Percentiles rank a stretch among this genome's conserved stretches.
phyloP scores from a whole-genome alignment of 1,140 invertebrate genomes.

The Pinna nobilis region DNA sequence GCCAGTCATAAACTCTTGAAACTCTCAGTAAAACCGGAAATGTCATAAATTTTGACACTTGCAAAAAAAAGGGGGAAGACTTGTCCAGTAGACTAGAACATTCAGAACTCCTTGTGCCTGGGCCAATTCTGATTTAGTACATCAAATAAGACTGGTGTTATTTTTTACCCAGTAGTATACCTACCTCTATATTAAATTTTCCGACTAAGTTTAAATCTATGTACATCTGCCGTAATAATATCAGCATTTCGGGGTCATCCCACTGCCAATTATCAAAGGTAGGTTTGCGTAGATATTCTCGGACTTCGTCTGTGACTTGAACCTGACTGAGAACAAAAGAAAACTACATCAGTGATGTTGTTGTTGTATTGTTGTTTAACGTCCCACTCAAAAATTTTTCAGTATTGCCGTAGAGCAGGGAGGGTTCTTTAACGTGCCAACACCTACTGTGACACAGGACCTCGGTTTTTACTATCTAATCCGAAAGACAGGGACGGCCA shows the following conservation, averaged over 20 bases:
- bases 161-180: neutral
- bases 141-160: too few relatives aligned
- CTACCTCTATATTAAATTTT: constrained; percentile 86
- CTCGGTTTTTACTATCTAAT: too few relatives aligned
- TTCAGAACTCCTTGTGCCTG: neutral
- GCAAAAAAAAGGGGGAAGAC: too few relatives aligned
- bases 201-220: constrained; percentile 84
- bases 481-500: too few relatives aligned
- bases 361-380: neutral
- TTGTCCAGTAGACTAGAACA: too few relatives aligned
- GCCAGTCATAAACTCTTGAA: too few relatives aligned
- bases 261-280: constrained; percentile 89
- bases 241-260: constrained; percentile 88
- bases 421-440: too few relatives aligned
- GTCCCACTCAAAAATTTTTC: neutral
- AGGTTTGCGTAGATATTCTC: constrained; percentile 81
- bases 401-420: too few relatives aligned
- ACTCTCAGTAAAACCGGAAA: too few relatives aligned
- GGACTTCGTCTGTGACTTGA: constrained; percentile 79
- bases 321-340: constrained; percentile 55
- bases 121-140: neutral
- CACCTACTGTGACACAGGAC: too few relatives aligned
- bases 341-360: neutral
- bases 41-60: too few relatives aligned
- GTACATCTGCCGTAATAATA: constrained; percentile 90